Conservation (phyloP, 1,140 invertebrate species). For the Euborellia annulipes region DNA sequence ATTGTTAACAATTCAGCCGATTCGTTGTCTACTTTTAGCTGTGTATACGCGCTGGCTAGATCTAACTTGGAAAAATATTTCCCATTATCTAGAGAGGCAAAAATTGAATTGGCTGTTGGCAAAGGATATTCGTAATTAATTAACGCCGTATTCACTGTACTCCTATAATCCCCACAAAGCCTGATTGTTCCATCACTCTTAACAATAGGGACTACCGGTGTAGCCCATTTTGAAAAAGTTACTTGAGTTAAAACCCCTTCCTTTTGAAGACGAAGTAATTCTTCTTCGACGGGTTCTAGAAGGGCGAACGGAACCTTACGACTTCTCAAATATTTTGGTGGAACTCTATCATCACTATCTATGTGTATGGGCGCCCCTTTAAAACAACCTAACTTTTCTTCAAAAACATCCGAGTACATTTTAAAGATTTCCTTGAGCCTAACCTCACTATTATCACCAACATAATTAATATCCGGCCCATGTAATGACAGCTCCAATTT, state of each 20-base stretch:
- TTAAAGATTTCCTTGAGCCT: no score
- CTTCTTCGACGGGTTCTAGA: no score
- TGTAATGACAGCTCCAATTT: no score
- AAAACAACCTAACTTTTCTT: no score
- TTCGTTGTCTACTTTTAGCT: slow-evolving; percentile 21
- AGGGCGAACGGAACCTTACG: no score
- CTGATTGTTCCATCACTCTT: slow-evolving; percentile 14
- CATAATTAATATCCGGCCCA: no score
- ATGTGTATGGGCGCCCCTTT: no score
- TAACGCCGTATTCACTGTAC: slow-evolving; percentile 12
- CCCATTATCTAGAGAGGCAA: slow-evolving; percentile 13
- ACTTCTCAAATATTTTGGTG: no score
- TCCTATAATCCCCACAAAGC: slow-evolving; percentile 23
- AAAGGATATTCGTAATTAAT: slow-evolving; percentile 12
- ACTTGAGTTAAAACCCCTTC: background rate
- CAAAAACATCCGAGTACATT: no score
- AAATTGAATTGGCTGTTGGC: slow-evolving; percentile 7
- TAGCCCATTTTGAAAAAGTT: slow-evolving; percentile 9
- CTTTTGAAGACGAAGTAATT: no score
- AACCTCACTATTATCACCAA: no score
- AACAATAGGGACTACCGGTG: slow-evolving; percentile 1
- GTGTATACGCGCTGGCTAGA: slow-evolving; percentile 20
- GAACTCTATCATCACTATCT: no score
- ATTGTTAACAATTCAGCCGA: slow-evolving; percentile 22
- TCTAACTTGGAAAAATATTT: slow-evolving; percentile 20